Conservation (phyloP, 1,140 invertebrate genomes). For the Trissolcus basalis region DNA sequence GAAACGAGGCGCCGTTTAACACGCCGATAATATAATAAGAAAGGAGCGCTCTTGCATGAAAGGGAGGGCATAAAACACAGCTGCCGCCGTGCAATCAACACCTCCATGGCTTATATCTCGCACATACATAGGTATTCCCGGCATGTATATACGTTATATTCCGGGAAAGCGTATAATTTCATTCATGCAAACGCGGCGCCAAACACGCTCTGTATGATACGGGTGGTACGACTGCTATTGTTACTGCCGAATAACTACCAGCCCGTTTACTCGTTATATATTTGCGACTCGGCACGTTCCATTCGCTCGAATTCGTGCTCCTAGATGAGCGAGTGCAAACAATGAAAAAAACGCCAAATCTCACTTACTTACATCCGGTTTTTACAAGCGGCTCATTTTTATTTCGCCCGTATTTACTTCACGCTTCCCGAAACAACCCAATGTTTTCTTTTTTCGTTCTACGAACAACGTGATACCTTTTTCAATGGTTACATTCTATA, state of each 20-base stretch:
- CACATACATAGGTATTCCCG: conserved; percentile 54
- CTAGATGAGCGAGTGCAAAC: conserved; percentile 53
- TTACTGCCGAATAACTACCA: conserved; percentile 70
- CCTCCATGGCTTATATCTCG: conserved; percentile 57
- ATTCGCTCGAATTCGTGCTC: conserved; percentile 60
- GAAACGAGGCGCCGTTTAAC: conserved; percentile 69
- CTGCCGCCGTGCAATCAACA: conserved; percentile 64
- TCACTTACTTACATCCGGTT: conserved; percentile 56
- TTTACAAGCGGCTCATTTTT: conserved; percentile 53
- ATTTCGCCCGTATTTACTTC: conserved; percentile 40
- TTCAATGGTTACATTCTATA: background rate
- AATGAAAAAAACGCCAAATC: conserved; percentile 58
- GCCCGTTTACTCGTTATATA: conserved; percentile 62
- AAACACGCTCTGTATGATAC: conserved; percentile 66
- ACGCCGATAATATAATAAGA: conserved; percentile 71
- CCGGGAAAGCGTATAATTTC: conserved; percentile 75
- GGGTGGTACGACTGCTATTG: conserved; percentile 73
- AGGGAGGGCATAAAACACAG: conserved; percentile 64
- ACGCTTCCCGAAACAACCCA: conserved; percentile 1
- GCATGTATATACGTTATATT: conserved; percentile 58
- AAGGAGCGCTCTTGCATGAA: conserved; percentile 58
- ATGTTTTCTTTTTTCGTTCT: conserved; percentile 8
- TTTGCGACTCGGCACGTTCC: conserved; percentile 68
- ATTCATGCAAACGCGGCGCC: conserved; percentile 72
- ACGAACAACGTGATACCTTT: conserved; percentile 1